Percentiles rank a stretch among this genome's conserved stretches.
These are phyloP conservation scores for Ficedula albicollis DNA, from an alignment of 2,797 vertebrate genomes.

Conservation along the genomic window DNA sequence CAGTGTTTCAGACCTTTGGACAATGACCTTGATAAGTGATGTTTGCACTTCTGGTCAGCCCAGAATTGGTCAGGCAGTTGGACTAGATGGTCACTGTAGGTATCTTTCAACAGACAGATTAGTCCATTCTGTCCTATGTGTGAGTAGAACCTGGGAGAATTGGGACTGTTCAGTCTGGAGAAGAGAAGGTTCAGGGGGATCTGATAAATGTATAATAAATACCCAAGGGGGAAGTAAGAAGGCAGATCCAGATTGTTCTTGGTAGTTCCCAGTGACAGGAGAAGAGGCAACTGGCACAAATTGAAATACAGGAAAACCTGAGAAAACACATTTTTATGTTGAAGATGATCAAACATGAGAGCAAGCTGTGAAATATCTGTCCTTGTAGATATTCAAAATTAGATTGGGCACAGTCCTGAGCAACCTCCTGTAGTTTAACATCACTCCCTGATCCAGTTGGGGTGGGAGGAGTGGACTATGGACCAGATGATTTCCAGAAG, in stretches of 20 bases:
- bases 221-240: neutral
- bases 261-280: neutral
- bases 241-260: neutral
- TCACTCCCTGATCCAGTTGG: accelerated
- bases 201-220: neutral
- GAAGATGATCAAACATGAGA: neutral
- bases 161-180: neutral
- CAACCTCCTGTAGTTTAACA: neutral
- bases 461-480: accelerated
- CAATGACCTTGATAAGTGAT: neutral
- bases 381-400: neutral
- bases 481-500: neutral
- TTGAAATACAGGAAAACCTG: neutral
- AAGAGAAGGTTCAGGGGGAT: neutral
- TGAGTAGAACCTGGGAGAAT: neutral
- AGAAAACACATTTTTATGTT: neutral
- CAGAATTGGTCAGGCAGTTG: neutral
- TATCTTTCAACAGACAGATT: neutral
- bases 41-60: neutral
- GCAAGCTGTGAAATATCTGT: neutral
- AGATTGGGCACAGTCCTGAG: neutral
- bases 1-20: neutral
- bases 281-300: neutral
- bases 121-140: neutral
- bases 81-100: neutral